Percentiles rank a stretch among this genome's conserved stretches.
phyloP scores from a whole-genome alignment of 2,888 invertebrate genomes.

The Pollenia labialis region DNA sequence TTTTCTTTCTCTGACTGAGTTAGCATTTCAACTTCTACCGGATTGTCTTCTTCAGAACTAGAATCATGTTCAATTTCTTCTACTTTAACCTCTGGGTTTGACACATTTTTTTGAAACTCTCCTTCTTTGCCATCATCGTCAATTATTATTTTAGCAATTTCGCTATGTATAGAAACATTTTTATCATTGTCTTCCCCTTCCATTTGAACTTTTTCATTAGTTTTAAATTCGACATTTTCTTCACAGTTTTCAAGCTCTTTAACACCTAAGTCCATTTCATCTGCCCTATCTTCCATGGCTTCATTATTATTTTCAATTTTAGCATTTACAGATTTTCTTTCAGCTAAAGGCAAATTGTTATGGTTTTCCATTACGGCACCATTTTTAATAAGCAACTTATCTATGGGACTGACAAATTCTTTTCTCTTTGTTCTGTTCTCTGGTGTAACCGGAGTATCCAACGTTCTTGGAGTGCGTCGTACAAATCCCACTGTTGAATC shows the following conservation, averaged over 20 bases:
- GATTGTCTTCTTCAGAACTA: not conserved
- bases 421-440: slow-evolving; percentile 65
- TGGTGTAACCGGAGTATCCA: slow-evolving; percentile 54
- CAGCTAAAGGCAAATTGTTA: slow-evolving; percentile 69
- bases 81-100: not conserved
- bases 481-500: slow-evolving; percentile 68
- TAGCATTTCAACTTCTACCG: not conserved
- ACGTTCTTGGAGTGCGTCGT: slow-evolving; percentile 64
- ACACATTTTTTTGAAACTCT: not conserved
- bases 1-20: not conserved
- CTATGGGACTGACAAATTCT: slow-evolving; percentile 81
- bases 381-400: slow-evolving; percentile 81
- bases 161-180: not conserved
- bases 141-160: slow-evolving; percentile 12
- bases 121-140: slow-evolving; percentile 14
- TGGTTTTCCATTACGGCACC: slow-evolving; percentile 77
- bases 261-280: slow-evolving; percentile 15
- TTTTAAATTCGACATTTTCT: not conserved
- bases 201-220: not conserved
- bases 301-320: slow-evolving; percentile 23
- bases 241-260: slow-evolving; percentile 23
- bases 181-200: slow-evolving; percentile 16
- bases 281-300: not conserved
- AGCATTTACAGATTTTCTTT: slow-evolving; percentile 4
- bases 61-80: not conserved